Conservation (phyloP, 2,113 vertebrate genomes). For the Isurus oxyrinchus region DNA sequence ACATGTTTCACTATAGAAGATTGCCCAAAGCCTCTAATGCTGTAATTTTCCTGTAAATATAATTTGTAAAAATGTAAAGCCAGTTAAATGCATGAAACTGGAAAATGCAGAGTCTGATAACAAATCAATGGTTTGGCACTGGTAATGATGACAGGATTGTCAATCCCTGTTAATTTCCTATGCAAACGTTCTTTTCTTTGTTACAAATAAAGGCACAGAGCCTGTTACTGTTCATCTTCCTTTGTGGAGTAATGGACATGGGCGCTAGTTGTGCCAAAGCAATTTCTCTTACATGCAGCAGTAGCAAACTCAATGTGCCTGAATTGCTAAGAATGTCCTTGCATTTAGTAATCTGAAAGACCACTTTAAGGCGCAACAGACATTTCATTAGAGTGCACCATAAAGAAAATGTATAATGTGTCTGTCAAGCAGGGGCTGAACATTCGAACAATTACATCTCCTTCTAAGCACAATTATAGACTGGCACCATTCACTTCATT, state of each 20-base stretch:
- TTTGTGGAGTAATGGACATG: constrained; percentile 22
- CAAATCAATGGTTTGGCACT: constrained; percentile 32
- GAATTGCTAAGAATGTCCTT: constrained; percentile 35
- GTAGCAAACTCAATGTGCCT: constrained; percentile 26
- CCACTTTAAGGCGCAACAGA: constrained; percentile 23
- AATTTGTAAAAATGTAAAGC: constrained; percentile 38
- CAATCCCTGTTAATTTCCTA: constrained; percentile 31
- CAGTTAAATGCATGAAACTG: constrained; percentile 33
- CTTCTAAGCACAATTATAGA: constrained; percentile 32
- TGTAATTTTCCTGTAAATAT: constrained; percentile 38
- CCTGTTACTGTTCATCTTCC: constrained; percentile 31
- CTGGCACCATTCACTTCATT: constrained; percentile 34
- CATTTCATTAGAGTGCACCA: constrained; percentile 10
- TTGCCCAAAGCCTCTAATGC: constrained; percentile 28
- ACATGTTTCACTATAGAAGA: constrained; percentile 37
- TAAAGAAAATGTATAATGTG: constrained; percentile 34
- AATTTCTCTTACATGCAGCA: constrained; percentile 27
- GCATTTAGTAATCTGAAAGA: constrained; percentile 14
- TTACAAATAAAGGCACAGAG: constrained; percentile 33
- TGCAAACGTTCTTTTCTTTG: constrained; percentile 31
- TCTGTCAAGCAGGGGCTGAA: constrained; percentile 30
- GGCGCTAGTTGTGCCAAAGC: constrained; percentile 11
- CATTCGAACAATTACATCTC: constrained; percentile 20
- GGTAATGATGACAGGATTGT: constrained; percentile 29
- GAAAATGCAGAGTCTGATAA: constrained; percentile 35